A percentile compares a stretch with the other conserved stretches of the same genome.
Evolutionary conservation across 2,113 vertebrate species (phyloP).

Genomic region (Epinephelus fuscoguttatus): DNA sequence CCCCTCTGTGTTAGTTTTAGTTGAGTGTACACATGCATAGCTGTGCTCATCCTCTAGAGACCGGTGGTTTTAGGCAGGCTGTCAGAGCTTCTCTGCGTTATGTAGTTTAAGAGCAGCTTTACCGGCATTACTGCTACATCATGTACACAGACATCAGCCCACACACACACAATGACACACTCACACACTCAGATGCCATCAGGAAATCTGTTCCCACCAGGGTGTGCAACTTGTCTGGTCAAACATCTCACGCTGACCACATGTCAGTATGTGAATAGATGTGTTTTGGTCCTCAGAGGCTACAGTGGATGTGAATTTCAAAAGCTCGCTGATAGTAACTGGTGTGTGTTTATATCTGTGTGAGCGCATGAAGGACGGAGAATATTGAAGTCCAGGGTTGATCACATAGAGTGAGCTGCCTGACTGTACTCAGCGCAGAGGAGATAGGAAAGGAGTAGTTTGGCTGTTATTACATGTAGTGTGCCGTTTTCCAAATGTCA

Average conservation of each 20-base stretch:
- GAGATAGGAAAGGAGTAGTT: conserved; percentile 30
- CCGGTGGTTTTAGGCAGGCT: conserved; percentile 42
- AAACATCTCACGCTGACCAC: conserved; percentile 49
- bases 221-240: conserved; percentile 62
- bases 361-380: conserved; percentile 31
- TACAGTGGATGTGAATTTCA: conserved; percentile 13
- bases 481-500: conserved; percentile 66
- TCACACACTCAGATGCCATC: conserved; percentile 38
- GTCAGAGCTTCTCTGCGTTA: conserved; percentile 55
- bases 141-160: conserved; percentile 52
- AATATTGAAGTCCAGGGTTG: conserved; percentile 35
- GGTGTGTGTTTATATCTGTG: conserved; percentile 10
- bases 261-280: conserved; percentile 29
- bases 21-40: conserved; percentile 35
- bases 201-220: conserved; percentile 52
- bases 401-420: conserved; percentile 43
- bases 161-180: conserved; percentile 55
- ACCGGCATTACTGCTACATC: conserved; percentile 59
- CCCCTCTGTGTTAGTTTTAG: conserved; percentile 25
- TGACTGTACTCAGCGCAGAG: conserved; percentile 8
- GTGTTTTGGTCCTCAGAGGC: conserved; percentile 10
- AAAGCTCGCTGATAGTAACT: neutral
- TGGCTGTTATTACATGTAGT: conserved; percentile 42
- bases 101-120: conserved; percentile 69
- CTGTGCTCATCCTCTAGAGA: conserved; percentile 51